Evolutionary conservation across 2,113 vertebrate species (phyloP).

Genomic region (Indri indri): DNA sequence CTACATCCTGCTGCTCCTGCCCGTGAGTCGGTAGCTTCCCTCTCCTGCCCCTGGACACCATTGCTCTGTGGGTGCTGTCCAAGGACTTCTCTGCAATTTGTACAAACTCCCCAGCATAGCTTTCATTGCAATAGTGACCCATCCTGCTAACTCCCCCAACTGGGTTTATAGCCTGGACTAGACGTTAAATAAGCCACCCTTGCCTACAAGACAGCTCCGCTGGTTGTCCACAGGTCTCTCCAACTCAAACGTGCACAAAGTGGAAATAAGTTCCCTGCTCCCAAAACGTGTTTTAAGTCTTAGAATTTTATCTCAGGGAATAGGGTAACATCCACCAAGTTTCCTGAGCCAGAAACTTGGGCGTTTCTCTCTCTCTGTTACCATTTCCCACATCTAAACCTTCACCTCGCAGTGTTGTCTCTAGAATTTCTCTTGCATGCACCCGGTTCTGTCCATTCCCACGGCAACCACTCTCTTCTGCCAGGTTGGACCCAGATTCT

Average conservation of each 20-base stretch:
- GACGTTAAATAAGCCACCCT: neutral
- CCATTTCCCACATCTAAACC: neutral
- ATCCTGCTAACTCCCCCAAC: neutral
- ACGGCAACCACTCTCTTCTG: neutral
- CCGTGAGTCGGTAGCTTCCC: fast-evolving
- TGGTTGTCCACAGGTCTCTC: neutral
- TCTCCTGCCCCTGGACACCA: neutral
- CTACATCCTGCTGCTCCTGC: no score
- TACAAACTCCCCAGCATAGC: no score
- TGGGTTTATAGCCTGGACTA: neutral
- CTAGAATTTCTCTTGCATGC: neutral
- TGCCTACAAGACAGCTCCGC: fast-evolving
- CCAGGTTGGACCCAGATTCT: neutral
- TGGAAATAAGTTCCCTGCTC: neutral
- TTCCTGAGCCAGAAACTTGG: neutral
- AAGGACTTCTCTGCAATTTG: neutral
- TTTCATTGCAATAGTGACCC: fast-evolving
- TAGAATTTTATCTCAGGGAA: neutral
- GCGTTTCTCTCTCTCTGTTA: neutral
- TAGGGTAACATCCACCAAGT: neutral
- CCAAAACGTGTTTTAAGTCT: neutral
- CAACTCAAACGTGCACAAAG: neutral
- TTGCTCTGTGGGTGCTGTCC: neutral
- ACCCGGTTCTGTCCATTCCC: neutral
- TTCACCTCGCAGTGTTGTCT: neutral